Base-by-base conservation (phyloP, 1,140 invertebrate genomes). In the Tribolium madens region DNA sequence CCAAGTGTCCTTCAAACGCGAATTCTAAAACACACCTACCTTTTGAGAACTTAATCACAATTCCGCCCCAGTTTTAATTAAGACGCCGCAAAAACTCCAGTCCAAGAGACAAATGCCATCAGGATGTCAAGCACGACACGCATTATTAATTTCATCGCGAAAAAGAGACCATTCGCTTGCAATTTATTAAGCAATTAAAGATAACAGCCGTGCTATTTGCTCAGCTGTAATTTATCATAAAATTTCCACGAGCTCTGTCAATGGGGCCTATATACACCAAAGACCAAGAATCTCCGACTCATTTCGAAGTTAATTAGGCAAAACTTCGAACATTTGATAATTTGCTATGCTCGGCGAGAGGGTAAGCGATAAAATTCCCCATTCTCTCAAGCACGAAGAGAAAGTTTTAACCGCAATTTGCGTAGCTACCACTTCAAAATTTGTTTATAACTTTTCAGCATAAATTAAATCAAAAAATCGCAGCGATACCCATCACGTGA, bases 291-390 rank as follows among this genome's bases (percentile, higher is more conserved):
- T 78, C 79, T 77, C 71, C 73, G 77, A 73, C 75, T 80, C 76
- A 80, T 80, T 80, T 78, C 73, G 72, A 76, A 80, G 79, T 80
- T 80, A 80, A 80, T 80, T 80, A 80, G 79, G 74, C 76, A 78
- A 75, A 80, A 80, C 70, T 80, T 80, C 33, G 77, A 78, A 80
- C 76, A 73, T 78, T 78, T 78, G 79, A 80, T 80, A 80, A 80
- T 77, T 80, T 78, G 75, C 70, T 74, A 74, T 80, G 73, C 71
- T 76, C 48, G 33, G 74, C 26, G 73, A 72, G 71, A 73, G 75
- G 74, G 73, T 52, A 73, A 78, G 69, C 78, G 78, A 80, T 80
- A 80, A 80, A 80, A 80, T 78, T 80, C 60, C 53, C 79, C 68
- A 68, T 57, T 53, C 72, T 33, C 64, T 18, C 72, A 48, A 69